These are phyloP conservation scores for Copidosoma aretas DNA, from an alignment of 2,888 invertebrate species.

Conservation along the genomic window DNA sequence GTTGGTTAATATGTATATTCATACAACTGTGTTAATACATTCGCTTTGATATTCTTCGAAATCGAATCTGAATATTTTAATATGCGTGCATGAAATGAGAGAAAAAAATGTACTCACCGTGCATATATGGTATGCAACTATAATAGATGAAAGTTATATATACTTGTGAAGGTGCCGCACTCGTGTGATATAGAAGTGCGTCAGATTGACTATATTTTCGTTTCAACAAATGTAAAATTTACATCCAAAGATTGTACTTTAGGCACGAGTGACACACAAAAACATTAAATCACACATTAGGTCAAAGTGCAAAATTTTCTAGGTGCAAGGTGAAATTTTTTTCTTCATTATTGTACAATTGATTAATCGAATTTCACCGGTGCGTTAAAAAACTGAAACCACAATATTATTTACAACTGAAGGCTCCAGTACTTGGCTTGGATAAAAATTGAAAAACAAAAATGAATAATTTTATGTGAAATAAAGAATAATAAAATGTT, in stretches of 20 bases:
- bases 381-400: slow-evolving; percentile 3
- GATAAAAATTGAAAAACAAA: slow-evolving; percentile 14
- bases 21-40: not conserved
- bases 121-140: slow-evolving; percentile 50
- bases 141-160: slow-evolving; percentile 47
- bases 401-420: slow-evolving; percentile 46
- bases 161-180: slow-evolving; percentile 50
- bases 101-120: slow-evolving; percentile 60
- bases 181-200: slow-evolving; percentile 47
- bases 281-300: not conserved
- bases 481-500: slow-evolving; percentile 23
- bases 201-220: slow-evolving; percentile 23
- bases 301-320: not conserved
- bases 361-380: slow-evolving; percentile 20
- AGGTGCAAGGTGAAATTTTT: not conserved
- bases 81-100: slow-evolving; percentile 44
- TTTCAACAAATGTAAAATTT: not conserved
- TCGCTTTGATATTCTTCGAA: slow-evolving; percentile 13
- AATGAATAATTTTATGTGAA: slow-evolving; percentile 8
- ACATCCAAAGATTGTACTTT: not conserved
- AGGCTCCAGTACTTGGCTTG: slow-evolving; percentile 24
- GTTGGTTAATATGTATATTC: too few species aligned
- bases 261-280: not conserved
- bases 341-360: not conserved
- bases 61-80: slow-evolving; percentile 7